Conservation (phyloP, 2,113 vertebrate genomes). For the Axis porcinus region DNA sequence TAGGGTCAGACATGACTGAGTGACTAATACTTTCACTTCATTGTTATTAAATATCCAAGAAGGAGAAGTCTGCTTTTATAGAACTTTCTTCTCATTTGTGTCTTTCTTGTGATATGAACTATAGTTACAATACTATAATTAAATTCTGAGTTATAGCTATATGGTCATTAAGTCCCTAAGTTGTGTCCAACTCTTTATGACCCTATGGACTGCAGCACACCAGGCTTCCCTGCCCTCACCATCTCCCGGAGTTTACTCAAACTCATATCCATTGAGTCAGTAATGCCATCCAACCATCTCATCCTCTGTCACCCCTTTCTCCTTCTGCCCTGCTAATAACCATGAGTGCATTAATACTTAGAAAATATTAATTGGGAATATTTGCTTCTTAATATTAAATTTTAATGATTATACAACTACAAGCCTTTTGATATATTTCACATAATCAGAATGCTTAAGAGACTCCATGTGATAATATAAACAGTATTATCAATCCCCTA, state of each 20-base stretch:
- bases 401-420: neutral
- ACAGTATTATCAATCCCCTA: slow-evolving; percentile 17
- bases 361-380: neutral
- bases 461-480: neutral
- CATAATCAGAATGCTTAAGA: slow-evolving; percentile 27
- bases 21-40: neutral
- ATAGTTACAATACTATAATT: neutral
- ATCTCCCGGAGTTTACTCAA: neutral
- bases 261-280: neutral
- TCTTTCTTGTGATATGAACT: neutral
- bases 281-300: neutral
- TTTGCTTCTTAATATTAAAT: slow-evolving; percentile 29
- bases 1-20: neutral
- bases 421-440: neutral
- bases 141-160: neutral
- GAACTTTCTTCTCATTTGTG: neutral
- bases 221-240: neutral
- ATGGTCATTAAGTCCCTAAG: neutral
- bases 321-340: neutral
- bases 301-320: neutral
- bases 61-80: neutral
- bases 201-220: neutral
- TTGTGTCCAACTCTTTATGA: neutral
- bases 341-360: neutral
- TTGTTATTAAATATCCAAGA: neutral